A percentile compares a stretch with the other conserved stretches of the same genome.
These are phyloP conservation scores for Corythaeola cristata DNA, from an alignment of 2,113 vertebrate species.

Conservation along the genomic window DNA sequence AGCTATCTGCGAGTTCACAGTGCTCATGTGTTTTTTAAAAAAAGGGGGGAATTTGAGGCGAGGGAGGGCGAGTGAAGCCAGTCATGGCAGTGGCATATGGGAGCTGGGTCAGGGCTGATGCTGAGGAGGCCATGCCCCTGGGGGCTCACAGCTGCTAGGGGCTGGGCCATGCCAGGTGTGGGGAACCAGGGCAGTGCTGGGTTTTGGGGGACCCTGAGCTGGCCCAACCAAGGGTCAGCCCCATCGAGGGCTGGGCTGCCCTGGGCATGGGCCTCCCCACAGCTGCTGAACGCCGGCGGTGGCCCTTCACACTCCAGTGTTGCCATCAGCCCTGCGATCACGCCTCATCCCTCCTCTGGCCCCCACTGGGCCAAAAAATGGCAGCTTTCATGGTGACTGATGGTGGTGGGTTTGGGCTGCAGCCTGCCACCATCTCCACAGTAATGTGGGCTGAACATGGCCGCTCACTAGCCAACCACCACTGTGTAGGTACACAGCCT, in stretches of 20 bases:
- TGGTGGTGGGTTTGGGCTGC: not conserved
- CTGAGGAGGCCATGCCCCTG: not conserved
- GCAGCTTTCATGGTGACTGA: not conserved
- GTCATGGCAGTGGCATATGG: fast-evolving
- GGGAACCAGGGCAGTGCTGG: not conserved
- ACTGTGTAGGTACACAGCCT: not conserved
- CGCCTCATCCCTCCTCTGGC: not conserved
- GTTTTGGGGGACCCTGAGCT: not conserved
- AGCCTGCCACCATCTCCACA: not conserved
- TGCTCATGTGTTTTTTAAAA: not conserved
- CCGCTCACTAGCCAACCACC: not conserved
- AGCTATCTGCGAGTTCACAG: not conserved
- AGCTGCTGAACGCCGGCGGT: not conserved
- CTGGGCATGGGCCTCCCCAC: not conserved
- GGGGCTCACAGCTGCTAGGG: not conserved
- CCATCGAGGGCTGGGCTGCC: not conserved
- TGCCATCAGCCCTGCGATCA: not conserved
- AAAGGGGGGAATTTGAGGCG: not conserved
- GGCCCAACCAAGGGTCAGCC: not conserved
- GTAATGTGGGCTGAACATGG: not conserved
- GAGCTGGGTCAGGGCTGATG: not conserved
- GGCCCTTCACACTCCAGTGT: not conserved
- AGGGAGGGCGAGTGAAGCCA: not conserved
- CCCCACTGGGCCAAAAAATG: not conserved
- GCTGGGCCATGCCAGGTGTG: not conserved